Base-by-base conservation (phyloP, 2,797 vertebrate species). In the Acrossocheilus fasciatus region DNA sequence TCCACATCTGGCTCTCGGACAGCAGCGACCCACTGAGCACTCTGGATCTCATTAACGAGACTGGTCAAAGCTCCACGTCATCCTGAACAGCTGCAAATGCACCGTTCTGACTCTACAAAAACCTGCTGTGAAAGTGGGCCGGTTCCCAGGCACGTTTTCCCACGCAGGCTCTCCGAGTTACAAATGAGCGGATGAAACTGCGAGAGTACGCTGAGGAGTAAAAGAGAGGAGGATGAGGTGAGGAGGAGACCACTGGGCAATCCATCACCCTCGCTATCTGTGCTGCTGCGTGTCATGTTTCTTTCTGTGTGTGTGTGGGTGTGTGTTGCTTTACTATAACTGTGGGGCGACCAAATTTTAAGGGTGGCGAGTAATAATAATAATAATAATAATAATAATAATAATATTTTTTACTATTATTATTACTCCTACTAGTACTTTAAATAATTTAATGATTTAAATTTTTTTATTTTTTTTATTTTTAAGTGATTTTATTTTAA, bases 1-100 rank as follows among this genome's bases (percentile, higher is more conserved):
- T 68, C 15, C 87, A 87, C 89, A 88, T 87, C 85, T 87, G 87
- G 83, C 57, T 80, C 69, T 82, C 41, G 9, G 57, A 84, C 72
- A 74, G 62, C 41, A 75, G 43, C 12, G 72, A 84, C 83, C 43
- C 72, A 34, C 70, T 26, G 43, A 86, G 84, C 6, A 6, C 34
- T 81, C 68, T 77, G 69, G 50, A 87, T 82, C 59, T 17, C 41
- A 62, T 68, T 66, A 83, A 41, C 50, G 23, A 82, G 64, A 34
- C 23, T 50, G 64, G 73, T 62, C 73, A 87, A n/a, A 57, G 41
- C 47, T 41, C 47, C 68, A 62, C 45, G 66, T 77, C 54, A 82
- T 87, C 39, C 20, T 54, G 30, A 66, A 87, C 89, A 90, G 85
- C 89, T 87, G 87, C 62, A 45, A 64, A 77, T 43, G 45, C 54